phyloP scores from a whole-genome alignment of 2,888 invertebrate species.

The Mythimna albipuncta region DNA sequence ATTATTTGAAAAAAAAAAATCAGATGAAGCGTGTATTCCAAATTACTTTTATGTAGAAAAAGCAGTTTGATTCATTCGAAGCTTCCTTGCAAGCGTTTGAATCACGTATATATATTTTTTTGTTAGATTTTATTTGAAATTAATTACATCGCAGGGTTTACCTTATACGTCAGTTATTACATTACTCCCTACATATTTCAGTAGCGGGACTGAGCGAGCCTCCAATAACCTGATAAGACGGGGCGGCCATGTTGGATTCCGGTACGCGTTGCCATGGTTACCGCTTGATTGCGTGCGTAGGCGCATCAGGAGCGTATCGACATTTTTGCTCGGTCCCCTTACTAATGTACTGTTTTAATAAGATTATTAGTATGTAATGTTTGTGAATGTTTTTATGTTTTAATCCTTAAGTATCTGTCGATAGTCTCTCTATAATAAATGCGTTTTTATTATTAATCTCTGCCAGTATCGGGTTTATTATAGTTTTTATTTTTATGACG shows the following conservation, averaged over 20 bases:
- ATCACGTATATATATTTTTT: conserved; percentile 36
- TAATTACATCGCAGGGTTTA: conserved; percentile 44
- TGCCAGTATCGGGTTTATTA: conserved; percentile 11
- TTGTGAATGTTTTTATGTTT: conserved; percentile 50
- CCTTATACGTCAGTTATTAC: conserved; percentile 56
- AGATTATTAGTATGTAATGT: conserved; percentile 58
- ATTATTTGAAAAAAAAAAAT: too few relatives aligned
- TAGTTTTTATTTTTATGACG: conserved; percentile 21
- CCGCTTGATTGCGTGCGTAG: conserved; percentile 79
- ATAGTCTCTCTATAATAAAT: conserved; percentile 44
- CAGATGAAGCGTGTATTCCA: conserved; percentile 19
- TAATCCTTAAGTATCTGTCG: conserved; percentile 43
- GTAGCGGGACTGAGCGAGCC: conserved; percentile 64
- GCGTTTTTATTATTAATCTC: conserved; percentile 47
- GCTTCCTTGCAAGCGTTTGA: conserved; percentile 29
- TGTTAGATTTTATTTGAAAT: conserved; percentile 53
- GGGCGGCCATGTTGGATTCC: conserved; percentile 84
- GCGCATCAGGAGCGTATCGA: conserved; percentile 66
- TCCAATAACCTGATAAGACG: conserved; percentile 79
- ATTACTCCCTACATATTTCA: conserved; percentile 62
- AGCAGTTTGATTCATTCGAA: conserved; percentile 33
- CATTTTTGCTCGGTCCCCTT: conserved; percentile 58
- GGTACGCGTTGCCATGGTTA: conserved; percentile 79
- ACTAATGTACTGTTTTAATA: conserved; percentile 64
- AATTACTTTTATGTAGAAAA: conserved; percentile 34